Percentiles rank a stretch among this genome's conserved stretches.
Evolutionary conservation across 2,797 vertebrate genomes (phyloP).

Genomic region (Falco concolor): DNA sequence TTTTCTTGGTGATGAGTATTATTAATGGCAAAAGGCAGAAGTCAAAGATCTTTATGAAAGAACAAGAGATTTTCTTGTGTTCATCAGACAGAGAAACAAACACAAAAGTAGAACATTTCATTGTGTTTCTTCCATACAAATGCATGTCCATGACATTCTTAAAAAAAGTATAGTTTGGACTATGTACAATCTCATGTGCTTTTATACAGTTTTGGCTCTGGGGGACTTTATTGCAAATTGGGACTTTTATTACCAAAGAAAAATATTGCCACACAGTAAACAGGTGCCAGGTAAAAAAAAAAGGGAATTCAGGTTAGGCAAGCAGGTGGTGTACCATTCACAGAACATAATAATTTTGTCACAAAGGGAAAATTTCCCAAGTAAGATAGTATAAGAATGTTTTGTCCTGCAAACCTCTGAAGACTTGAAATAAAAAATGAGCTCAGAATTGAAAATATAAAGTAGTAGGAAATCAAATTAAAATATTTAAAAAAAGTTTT

Average conservation of each 20-base stretch:
- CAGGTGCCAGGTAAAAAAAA: neutral
- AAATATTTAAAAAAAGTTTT: neutral
- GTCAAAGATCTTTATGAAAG: neutral
- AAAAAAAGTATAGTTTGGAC: neutral
- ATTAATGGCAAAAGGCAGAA: neutral
- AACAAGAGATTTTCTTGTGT: neutral
- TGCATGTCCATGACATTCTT: neutral
- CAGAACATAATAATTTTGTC: neutral
- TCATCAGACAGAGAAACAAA: neutral
- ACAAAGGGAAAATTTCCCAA: neutral
- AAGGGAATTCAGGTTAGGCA: neutral
- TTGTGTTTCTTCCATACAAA: neutral
- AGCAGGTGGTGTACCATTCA: neutral
- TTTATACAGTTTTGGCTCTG: neutral
- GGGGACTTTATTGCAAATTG: neutral
- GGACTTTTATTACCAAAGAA: neutral
- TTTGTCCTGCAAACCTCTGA: neutral
- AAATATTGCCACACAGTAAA: neutral
- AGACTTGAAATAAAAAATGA: neutral
- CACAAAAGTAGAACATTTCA: neutral
- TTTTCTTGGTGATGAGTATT: neutral
- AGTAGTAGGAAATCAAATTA: neutral
- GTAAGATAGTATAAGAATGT: neutral
- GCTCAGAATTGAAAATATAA: neutral
- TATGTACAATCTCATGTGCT: neutral